Evolutionary conservation across 2,888 invertebrate species (phyloP).

Genomic region (Argyresthia albistria): DNA sequence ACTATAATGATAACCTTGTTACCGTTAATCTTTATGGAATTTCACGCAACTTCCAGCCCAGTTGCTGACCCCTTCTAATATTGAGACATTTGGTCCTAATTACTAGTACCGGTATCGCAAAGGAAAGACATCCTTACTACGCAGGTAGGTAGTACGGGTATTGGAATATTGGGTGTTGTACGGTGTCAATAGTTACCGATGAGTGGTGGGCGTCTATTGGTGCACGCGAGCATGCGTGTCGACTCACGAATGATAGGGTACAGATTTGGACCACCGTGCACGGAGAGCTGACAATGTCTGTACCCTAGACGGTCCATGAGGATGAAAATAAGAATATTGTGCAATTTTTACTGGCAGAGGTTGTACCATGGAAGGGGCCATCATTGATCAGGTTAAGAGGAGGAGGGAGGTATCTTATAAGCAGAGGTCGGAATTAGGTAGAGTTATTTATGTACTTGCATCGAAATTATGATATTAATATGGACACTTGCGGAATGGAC

Average conservation of each 20-base stretch:
- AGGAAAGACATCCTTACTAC: not conserved
- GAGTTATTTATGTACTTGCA: no score
- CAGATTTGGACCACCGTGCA: no score
- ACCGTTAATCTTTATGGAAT: conserved; percentile 1
- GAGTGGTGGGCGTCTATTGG: not conserved
- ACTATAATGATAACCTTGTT: not conserved
- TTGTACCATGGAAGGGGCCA: no score
- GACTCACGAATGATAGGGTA: not conserved
- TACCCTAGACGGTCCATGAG: no score
- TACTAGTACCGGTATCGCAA: not conserved
- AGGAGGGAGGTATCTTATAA: no score
- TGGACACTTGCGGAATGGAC: no score
- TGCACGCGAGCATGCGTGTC: not conserved
- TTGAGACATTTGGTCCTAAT: not conserved
- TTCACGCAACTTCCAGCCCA: conserved; percentile 1
- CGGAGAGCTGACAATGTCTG: no score
- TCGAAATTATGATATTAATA: no score
- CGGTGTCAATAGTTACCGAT: not conserved
- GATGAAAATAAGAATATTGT: no score
- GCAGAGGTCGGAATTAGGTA: no score
- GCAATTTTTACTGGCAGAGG: no score
- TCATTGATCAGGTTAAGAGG: no score
- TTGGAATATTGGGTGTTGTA: not conserved
- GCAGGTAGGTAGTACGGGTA: not conserved
- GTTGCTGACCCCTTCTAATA: not conserved